These are phyloP conservation scores for Crematogaster levior DNA, from an alignment of 2,888 invertebrate genomes.

Conservation along the genomic window DNA sequence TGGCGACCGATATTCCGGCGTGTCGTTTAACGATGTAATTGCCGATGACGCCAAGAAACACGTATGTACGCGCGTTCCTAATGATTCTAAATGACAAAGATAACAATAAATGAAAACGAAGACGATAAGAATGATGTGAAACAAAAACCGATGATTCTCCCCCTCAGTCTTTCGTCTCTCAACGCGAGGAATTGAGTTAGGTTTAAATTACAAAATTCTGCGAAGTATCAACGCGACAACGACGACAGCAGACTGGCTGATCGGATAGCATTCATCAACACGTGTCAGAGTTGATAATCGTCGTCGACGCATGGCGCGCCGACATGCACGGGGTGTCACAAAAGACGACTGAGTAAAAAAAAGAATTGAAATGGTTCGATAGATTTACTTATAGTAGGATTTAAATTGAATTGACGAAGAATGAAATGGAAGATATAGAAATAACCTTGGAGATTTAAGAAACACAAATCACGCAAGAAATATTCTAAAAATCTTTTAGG, in stretches of 20 bases:
- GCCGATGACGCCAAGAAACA: neutral
- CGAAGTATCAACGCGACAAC: constrained; percentile 50
- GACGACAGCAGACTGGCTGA: neutral
- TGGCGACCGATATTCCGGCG: constrained; percentile 48
- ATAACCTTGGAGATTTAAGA: neutral
- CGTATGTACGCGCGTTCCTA: constrained; percentile 19
- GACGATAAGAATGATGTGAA: neutral
- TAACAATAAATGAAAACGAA: neutral
- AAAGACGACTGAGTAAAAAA: neutral
- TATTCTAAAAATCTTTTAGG: neutral
- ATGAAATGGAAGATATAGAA: no score
- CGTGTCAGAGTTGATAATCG: neutral
- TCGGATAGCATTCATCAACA: constrained; percentile 15
- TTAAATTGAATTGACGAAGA: neutral
- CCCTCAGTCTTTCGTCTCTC: neutral
- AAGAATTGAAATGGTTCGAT: neutral
- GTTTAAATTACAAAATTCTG: constrained; percentile 59
- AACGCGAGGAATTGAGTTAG: constrained; percentile 40
- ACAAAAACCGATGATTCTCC: neutral
- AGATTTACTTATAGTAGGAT: neutral
- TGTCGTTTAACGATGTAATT: constrained; percentile 47
- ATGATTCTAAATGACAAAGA: constrained; percentile 48
- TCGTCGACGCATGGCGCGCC: neutral
- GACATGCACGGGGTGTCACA: neutral
- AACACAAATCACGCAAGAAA: neutral